Evolutionary conservation across 23 tunicate genomes (phyloP).

Genomic region (Trididemnum clinides): DNA sequence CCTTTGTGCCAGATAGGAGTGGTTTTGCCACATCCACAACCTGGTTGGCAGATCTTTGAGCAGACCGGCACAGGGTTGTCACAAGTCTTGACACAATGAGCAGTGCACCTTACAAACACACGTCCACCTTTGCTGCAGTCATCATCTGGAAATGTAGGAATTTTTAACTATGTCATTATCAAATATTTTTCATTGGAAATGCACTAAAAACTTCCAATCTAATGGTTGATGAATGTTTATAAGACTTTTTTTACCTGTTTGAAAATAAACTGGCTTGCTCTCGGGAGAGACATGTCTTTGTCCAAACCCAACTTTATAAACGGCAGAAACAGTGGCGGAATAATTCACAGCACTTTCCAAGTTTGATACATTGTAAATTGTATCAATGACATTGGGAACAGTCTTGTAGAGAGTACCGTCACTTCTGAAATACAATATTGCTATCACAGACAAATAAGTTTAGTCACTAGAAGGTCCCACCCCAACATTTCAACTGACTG

Average conservation of each 20-base stretch:
- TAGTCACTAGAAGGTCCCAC: too few relatives aligned
- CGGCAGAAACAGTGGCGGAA: slow-evolving; percentile 28
- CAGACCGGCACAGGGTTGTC: slow-evolving; percentile 41
- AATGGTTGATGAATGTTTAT: too few relatives aligned
- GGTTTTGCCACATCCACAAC: slow-evolving; percentile 26
- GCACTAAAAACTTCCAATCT: too few relatives aligned
- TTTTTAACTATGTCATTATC: too few relatives aligned
- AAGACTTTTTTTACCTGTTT: background rate
- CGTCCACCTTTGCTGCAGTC: slow-evolving; percentile 25
- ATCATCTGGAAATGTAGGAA: background rate
- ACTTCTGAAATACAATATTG: too few relatives aligned
- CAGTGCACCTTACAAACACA: background rate
- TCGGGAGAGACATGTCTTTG: background rate
- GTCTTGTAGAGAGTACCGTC: background rate
- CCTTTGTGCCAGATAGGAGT: slow-evolving; percentile 36
- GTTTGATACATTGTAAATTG: slow-evolving; percentile 2
- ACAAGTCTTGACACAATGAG: slow-evolving; percentile 26
- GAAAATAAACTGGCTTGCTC: background rate
- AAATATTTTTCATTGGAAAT: too few relatives aligned
- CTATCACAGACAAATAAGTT: too few relatives aligned
- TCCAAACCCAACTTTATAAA: background rate
- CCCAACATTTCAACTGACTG: too few relatives aligned
- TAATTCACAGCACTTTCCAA: background rate
- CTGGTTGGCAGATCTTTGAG: slow-evolving; percentile 2
- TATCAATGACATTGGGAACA: background rate